These are phyloP conservation scores for Sinelater perroti DNA, from an alignment of 2,888 invertebrate genomes.

Conservation along the genomic window DNA sequence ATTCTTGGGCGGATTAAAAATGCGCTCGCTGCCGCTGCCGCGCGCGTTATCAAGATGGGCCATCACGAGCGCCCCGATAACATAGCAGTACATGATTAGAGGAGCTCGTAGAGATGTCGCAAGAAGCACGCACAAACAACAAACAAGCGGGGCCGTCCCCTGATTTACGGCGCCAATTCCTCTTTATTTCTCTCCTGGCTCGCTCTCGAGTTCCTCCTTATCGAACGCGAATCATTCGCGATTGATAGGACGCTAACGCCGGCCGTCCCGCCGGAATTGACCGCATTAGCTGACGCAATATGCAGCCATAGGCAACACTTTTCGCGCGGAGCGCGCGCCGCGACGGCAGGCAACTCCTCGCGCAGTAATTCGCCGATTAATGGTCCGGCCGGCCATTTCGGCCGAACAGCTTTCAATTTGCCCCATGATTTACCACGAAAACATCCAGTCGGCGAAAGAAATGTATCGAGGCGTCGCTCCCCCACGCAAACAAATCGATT, in stretches of 20 bases:
- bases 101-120: slow-evolving; percentile 56
- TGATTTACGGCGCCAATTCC: slow-evolving; percentile 62
- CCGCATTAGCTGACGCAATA: too few species aligned
- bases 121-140: slow-evolving; percentile 55
- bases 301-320: too few species aligned
- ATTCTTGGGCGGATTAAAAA: slow-evolving; percentile 10
- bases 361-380: too few species aligned
- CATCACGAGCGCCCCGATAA: slow-evolving; percentile 45
- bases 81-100: slow-evolving; percentile 55
- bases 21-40: background rate
- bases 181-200: slow-evolving; percentile 62
- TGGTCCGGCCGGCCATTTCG: too few species aligned
- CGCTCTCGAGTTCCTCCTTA: slow-evolving; percentile 55
- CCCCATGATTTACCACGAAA: slow-evolving; percentile 37
- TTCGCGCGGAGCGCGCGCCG: too few species aligned
- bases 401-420: slow-evolving; percentile 31
- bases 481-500: slow-evolving; percentile 43
- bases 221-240: slow-evolving; percentile 54
- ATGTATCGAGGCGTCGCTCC: slow-evolving; percentile 37
- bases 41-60: slow-evolving; percentile 23
- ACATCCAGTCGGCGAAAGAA: slow-evolving; percentile 24
- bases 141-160: slow-evolving; percentile 52
- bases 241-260: slow-evolving; percentile 50
- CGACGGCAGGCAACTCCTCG: too few species aligned
- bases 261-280: too few species aligned